Evolutionary conservation across 2,797 vertebrate species (phyloP).

Genomic region (Aldrovandia affinis): DNA sequence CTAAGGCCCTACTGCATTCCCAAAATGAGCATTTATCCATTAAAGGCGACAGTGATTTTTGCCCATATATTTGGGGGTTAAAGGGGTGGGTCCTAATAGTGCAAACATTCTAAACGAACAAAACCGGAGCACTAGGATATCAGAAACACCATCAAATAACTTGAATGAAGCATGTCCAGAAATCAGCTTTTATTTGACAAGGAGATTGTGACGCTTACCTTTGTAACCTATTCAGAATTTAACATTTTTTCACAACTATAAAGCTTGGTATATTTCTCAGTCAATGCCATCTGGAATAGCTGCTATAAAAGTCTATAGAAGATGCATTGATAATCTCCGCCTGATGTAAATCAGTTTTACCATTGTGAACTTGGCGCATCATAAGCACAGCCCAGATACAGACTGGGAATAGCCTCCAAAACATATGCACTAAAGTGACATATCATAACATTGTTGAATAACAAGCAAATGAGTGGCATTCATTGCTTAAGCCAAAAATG

Average conservation of each 20-base stretch:
- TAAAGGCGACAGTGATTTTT: no score
- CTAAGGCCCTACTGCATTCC: no score
- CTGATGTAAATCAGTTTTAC: constrained; percentile 5
- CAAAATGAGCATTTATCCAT: no score
- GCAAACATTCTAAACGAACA: no score
- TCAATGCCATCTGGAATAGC: constrained; percentile 5
- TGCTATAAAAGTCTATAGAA: constrained; percentile 24
- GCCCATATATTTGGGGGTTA: no score
- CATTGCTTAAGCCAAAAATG: neutral
- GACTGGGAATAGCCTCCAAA: constrained; percentile 4
- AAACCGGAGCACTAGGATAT: neutral
- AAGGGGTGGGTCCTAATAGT: no score
- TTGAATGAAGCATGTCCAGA: neutral
- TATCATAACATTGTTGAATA: neutral
- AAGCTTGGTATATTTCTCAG: constrained; percentile 19
- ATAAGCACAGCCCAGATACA: neutral
- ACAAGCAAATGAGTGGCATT: constrained; percentile 2
- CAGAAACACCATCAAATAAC: constrained; percentile 15
- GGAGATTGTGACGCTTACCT: constrained; percentile 13
- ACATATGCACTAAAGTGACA: neutral
- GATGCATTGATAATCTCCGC: constrained; percentile 28
- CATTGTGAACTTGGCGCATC: constrained; percentile 5
- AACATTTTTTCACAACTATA: constrained; percentile 18
- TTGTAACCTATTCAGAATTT: constrained; percentile 33
- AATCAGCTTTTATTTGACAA: constrained; percentile 10